Evolutionary conservation across 2,888 invertebrate species (phyloP), one percentile per base, ranked within the genome.

Genomic region (Meta bourneti): DNA sequence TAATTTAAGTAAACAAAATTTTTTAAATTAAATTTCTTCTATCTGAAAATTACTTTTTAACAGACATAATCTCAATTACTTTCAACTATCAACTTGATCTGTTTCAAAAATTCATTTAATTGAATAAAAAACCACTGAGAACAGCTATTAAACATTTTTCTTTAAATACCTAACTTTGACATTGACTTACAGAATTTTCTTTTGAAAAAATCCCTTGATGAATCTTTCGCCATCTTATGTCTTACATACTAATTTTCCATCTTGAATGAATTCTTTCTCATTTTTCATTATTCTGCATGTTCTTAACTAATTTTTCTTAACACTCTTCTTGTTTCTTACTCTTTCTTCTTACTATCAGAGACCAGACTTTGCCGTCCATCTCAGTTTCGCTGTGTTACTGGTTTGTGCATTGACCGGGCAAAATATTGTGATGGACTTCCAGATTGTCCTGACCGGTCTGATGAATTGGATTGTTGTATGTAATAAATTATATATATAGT

Each of bases 381-480:
- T 83, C 93, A 94, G 74, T 94, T 93, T 86, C 93, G 93, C n/a
- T 94, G 94, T 88, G 86, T 88, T 19, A 96, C 96, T 91, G 97
- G 97, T 0, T 88, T 93, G 19, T 94, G 94, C 88, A 93, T 94
- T 79, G 93, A 93, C 69, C 92, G 93, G 34, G 93, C 92, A 48
- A 90, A 93, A 78, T 92, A 94, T 93, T 95, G 95, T 94, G 95
- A 95, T 92, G 94, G 94, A 16, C 94, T 95, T 91, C 94, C 94
- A 78, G 95, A 95, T 93, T 95, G 95, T 93, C 94, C 94, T 74
- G 97, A 97, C 95, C 96, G 96, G 94, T 96, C 97, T 71, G 97
- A 97, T 95, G 97, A 97, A 95, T 96, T 96, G 94, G 96, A 96
- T 94, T 97, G 97, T 96, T 94, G 95, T 95, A 90, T 92, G 92